Conservation (phyloP, 2,113 vertebrate species). For the Bubo bubo region DNA sequence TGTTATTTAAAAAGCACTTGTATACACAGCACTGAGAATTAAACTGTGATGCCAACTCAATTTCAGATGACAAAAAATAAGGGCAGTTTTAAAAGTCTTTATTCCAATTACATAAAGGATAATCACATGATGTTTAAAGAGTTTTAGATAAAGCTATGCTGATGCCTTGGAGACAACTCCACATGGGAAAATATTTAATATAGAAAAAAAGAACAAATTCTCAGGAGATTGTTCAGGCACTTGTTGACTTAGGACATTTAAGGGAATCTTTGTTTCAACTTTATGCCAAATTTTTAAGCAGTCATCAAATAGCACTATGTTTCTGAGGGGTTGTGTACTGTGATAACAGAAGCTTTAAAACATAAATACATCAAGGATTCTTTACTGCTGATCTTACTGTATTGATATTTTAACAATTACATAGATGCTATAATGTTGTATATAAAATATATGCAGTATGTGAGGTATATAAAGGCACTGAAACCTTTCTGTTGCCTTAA, state of each 20-base stretch:
- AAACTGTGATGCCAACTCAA: not conserved
- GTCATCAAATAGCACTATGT: not conserved
- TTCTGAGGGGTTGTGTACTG: not conserved
- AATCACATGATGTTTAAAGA: not conserved
- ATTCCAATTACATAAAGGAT: not conserved
- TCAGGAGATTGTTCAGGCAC: not conserved
- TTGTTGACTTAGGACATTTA: conserved; percentile 18
- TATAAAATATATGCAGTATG: not conserved
- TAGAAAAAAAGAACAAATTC: not conserved
- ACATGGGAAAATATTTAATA: conserved; percentile 14
- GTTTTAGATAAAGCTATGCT: not conserved
- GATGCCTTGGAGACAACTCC: not conserved
- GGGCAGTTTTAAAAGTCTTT: not conserved
- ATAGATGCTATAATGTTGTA: not conserved
- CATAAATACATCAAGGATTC: not conserved
- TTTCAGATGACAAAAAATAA: not conserved
- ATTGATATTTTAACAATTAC: not conserved
- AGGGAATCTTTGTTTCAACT: not conserved
- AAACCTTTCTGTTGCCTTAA: not conserved
- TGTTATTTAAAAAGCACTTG: not conserved
- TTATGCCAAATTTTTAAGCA: not conserved
- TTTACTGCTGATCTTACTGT: not conserved
- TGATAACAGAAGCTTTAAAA: not conserved
- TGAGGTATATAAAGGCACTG: not conserved
- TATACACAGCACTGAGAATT: not conserved